These are phyloP conservation scores for Aphidius ervi DNA, from an alignment of 1,140 invertebrate species.

Conservation along the genomic window DNA sequence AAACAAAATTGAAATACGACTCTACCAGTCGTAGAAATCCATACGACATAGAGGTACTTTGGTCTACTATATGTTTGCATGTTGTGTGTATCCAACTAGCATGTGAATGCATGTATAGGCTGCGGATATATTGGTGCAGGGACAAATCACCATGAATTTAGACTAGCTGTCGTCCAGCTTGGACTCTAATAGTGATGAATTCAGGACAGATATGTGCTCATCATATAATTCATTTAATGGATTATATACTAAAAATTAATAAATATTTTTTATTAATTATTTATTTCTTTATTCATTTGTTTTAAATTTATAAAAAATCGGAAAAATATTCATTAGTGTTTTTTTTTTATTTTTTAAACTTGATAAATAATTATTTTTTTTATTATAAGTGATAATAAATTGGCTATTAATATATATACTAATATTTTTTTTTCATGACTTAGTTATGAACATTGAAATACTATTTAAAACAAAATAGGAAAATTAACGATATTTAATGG, in stretches of 20 bases:
- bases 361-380: not conserved
- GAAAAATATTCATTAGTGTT: no score
- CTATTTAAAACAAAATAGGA: no score
- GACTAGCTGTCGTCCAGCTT: conserved; percentile 36
- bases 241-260: no score
- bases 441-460: no score
- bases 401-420: no score
- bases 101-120: conserved; percentile 9
- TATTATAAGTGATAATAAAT: no score
- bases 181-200: conserved; percentile 38
- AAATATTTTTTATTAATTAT: no score
- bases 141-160: conserved; percentile 43
- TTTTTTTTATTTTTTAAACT: not conserved
- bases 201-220: conserved; percentile 15
- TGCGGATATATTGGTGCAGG: conserved; percentile 7
- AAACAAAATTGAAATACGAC: conserved; percentile 19
- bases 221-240: conserved; percentile 18
- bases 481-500: no score
- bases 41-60: not conserved
- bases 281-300: no score
- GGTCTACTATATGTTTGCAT: not conserved
- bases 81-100: not conserved
- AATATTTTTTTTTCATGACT: no score
- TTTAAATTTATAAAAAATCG: no score
- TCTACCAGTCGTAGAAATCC: conserved; percentile 2